Conservation (phyloP, 2,113 vertebrate species). For the Amphilophus citrinellus region DNA sequence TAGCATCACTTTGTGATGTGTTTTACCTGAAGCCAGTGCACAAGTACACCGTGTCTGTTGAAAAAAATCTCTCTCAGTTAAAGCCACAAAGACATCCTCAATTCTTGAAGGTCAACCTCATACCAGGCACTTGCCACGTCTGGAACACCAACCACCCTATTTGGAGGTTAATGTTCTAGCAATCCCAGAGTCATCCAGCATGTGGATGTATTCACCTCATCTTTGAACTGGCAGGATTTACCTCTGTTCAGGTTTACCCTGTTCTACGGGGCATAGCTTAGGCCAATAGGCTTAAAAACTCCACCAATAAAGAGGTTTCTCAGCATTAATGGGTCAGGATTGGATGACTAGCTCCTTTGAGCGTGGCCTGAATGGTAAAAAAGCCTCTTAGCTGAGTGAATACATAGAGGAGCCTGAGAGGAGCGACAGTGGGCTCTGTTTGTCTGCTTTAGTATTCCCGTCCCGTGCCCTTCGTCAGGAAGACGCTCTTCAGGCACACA, state of each 20-base stretch:
- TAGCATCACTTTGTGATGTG: constrained; percentile 37
- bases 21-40: constrained; percentile 35
- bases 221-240: constrained; percentile 58
- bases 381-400: constrained; percentile 80
- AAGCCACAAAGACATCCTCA: constrained; percentile 36
- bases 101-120: constrained; percentile 56
- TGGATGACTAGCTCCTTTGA: constrained; percentile 81
- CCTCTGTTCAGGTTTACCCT: constrained; percentile 77
- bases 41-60: not conserved
- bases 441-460: constrained; percentile 79
- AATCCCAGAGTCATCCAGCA: constrained; percentile 49
- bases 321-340: constrained; percentile 78
- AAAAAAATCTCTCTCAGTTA: constrained; percentile 10
- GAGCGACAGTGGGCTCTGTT: constrained; percentile 78
- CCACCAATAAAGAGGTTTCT: constrained; percentile 80
- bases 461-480: constrained; percentile 74
- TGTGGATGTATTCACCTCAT: constrained; percentile 68
- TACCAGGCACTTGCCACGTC: constrained; percentile 44
- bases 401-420: constrained; percentile 77
- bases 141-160: constrained; percentile 41
- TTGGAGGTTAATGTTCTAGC: constrained; percentile 68
- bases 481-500: constrained; percentile 54
- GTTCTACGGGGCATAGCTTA: constrained; percentile 67
- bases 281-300: constrained; percentile 81
- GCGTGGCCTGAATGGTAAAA: constrained; percentile 79